Evolutionary conservation across 1,140 invertebrate genomes (phyloP).

Genomic region (Nasonia longicornis): DNA sequence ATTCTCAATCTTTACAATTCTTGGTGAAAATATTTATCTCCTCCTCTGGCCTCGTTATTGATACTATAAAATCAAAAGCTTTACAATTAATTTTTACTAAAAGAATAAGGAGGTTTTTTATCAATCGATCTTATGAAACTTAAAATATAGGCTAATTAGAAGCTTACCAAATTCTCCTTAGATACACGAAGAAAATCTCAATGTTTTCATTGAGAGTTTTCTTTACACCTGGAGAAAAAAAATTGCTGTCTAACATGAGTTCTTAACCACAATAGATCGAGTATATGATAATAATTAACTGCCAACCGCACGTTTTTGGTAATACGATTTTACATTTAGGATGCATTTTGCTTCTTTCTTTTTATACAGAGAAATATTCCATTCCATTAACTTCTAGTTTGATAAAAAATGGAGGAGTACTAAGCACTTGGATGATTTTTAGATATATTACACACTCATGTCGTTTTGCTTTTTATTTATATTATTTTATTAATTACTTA

Average conservation of each 20-base stretch:
- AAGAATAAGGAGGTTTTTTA: background rate
- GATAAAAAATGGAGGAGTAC: background rate
- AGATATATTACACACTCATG: background rate
- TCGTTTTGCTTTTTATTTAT: conserved; percentile 14
- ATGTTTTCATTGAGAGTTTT: conserved; percentile 19
- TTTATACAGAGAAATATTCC: conserved; percentile 18
- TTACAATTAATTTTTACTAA: conserved; percentile 16
- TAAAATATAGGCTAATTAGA: background rate
- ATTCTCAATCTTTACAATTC: conserved; percentile 7
- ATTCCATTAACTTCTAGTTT: conserved; percentile 42
- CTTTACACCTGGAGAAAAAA: background rate
- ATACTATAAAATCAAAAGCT: conserved; percentile 25
- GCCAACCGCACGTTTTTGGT: conserved; percentile 29
- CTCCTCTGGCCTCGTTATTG: conserved; percentile 4
- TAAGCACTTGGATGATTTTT: conserved; percentile 19
- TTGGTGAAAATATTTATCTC: conserved; percentile 27
- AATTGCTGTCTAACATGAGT: background rate
- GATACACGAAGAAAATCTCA: background rate
- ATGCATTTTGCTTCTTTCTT: conserved; percentile 22
- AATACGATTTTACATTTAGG: conserved; percentile 13
- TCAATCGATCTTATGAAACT: background rate
- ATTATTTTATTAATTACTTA: conserved; percentile 31
- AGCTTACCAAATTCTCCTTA: conserved; percentile 10
- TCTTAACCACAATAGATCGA: conserved; percentile 1
- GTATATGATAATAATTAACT: conserved; percentile 14